phyloP scores from a whole-genome alignment of 2,888 invertebrate genomes.

The Dryomyza anilis region DNA sequence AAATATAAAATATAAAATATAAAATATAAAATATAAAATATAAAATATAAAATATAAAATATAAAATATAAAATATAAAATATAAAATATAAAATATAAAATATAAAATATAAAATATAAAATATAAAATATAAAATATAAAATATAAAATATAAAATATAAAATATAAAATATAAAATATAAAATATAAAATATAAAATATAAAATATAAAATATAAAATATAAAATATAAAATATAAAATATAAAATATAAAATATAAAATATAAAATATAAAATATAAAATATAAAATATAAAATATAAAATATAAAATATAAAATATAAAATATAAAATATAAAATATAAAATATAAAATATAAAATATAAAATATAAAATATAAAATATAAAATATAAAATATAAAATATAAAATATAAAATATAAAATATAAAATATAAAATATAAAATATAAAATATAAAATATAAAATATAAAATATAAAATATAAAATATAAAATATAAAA shows the following conservation, averaged over 20 bases:
- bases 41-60: not conserved
- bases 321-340: not conserved
- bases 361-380: not conserved
- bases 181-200: not conserved
- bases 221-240: not conserved
- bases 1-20: not conserved
- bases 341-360: not conserved
- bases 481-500: too few relatives aligned
- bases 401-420: not conserved
- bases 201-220: not conserved
- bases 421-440: not conserved
- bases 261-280: not conserved
- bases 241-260: not conserved
- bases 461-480: too few relatives aligned
- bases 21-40: not conserved
- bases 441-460: not conserved
- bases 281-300: not conserved
- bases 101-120: not conserved
- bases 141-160: not conserved
- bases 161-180: not conserved
- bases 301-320: not conserved
- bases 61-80: not conserved
- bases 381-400: not conserved
- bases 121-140: not conserved
- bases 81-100: not conserved